Percentiles rank a stretch among this genome's conserved stretches.
These are phyloP conservation scores for Hydra vulgaris DNA, from an alignment of 30 jellyfish, hydroid and myxozoan genomes.

Conservation along the genomic window DNA sequence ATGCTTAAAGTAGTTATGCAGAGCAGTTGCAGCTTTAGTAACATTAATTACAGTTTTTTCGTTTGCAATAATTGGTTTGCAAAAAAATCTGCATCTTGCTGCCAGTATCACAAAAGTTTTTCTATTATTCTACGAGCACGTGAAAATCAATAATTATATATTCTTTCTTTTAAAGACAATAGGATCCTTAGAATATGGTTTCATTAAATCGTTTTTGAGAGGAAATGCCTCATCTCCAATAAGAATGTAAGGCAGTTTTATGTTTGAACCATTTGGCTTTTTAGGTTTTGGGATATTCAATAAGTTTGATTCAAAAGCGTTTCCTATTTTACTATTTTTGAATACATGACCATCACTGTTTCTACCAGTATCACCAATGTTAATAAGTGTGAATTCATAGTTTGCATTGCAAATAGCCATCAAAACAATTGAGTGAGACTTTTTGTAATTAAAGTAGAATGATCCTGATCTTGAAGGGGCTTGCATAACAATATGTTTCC, in stretches of 20 bases:
- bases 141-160: too few relatives aligned
- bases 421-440: neutral
- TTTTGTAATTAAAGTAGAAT: neutral
- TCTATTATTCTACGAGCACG: too few relatives aligned
- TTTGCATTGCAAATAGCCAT: slow-evolving; percentile 1
- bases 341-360: too few relatives aligned
- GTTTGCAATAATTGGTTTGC: slow-evolving; percentile 52
- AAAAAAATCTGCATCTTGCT: slow-evolving; percentile 21
- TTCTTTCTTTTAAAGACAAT: too few relatives aligned
- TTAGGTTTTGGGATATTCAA: too few relatives aligned
- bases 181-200: too few relatives aligned
- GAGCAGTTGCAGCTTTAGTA: slow-evolving; percentile 47
- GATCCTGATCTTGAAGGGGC: slow-evolving; percentile 13
- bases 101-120: slow-evolving; percentile 1
- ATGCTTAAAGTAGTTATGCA: slow-evolving; percentile 44
- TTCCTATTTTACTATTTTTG: too few relatives aligned
- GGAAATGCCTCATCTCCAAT: too few relatives aligned
- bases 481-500: slow-evolving; percentile 1
- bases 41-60: slow-evolving; percentile 31
- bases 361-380: slow-evolving; percentile 5
- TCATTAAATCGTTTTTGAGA: too few relatives aligned
- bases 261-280: too few relatives aligned
- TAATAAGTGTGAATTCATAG: neutral
- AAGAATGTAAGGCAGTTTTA: too few relatives aligned
- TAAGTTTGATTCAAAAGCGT: too few relatives aligned